phyloP scores from a whole-genome alignment of 2,888 invertebrate species.

The Cosmia pyralina region DNA sequence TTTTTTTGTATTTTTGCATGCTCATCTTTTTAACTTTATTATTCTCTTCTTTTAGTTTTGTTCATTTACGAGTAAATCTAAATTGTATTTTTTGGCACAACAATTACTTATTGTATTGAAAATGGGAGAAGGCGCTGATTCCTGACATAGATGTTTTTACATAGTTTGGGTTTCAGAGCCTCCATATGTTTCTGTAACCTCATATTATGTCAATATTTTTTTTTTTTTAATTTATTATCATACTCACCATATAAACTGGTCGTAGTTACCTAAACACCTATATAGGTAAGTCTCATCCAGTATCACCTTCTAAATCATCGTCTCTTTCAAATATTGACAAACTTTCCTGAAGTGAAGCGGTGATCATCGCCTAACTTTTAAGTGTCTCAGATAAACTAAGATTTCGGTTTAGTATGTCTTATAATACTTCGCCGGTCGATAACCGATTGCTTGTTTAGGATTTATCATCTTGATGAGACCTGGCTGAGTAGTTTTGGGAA shows the following conservation, averaged over 20 bases:
- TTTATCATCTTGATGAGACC: constrained; percentile 29
- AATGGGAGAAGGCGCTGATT: too few relatives aligned
- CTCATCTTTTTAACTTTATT: too few relatives aligned
- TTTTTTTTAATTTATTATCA: too few relatives aligned
- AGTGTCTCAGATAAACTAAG: constrained; percentile 78
- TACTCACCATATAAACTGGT: not conserved
- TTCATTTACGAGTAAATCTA: too few relatives aligned
- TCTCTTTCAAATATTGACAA: constrained; percentile 80
- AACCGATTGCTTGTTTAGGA: constrained; percentile 48
- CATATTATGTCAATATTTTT: too few relatives aligned
- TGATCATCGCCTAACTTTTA: constrained; percentile 70
- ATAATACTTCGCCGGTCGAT: constrained; percentile 63
- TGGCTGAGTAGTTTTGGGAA: constrained; percentile 5
- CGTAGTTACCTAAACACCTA: constrained; percentile 12
- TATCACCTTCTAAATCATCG: constrained; percentile 36
- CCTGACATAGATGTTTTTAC: too few relatives aligned
- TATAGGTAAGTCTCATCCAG: constrained; percentile 57
- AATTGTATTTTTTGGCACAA: too few relatives aligned
- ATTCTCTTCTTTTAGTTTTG: too few relatives aligned
- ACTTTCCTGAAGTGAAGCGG: constrained; percentile 67
- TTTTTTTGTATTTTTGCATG: too few relatives aligned
- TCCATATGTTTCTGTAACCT: too few relatives aligned
- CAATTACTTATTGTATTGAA: too few relatives aligned
- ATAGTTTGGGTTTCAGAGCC: too few relatives aligned
- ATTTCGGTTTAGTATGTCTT: constrained; percentile 67